Percentiles rank a stretch among this genome's conserved stretches.
Evolutionary conservation across 2,797 vertebrate genomes (phyloP).

Genomic region (Bovichtus variegatus): DNA sequence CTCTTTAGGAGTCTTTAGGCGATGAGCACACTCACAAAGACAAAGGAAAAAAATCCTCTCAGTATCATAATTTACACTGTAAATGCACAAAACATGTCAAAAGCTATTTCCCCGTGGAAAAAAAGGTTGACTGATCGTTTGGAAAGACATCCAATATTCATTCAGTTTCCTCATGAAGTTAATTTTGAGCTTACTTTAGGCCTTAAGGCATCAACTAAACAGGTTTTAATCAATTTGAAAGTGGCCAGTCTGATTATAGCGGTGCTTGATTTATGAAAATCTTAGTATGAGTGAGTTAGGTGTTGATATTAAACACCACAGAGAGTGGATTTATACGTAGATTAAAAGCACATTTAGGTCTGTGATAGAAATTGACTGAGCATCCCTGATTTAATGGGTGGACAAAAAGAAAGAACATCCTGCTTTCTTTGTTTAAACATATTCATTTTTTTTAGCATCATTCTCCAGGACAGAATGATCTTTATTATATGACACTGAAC

Average conservation of each 20-base stretch:
- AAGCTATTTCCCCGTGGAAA: background rate
- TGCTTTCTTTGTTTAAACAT: background rate
- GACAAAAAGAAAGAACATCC: background rate
- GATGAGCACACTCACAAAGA: background rate
- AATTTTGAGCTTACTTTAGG: constrained; percentile 1
- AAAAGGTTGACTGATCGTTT: constrained; percentile 20
- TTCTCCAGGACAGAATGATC: background rate
- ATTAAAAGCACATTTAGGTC: constrained; percentile 15
- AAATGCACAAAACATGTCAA: background rate
- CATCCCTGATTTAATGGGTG: background rate
- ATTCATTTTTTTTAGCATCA: background rate
- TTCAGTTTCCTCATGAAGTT: constrained; percentile 7
- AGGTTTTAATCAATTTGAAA: constrained; percentile 41
- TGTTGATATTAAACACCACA: constrained; percentile 42
- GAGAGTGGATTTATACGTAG: background rate
- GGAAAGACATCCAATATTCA: constrained; percentile 27
- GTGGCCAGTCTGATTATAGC: constrained; percentile 19
- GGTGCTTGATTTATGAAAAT: constrained; percentile 47
- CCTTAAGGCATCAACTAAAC: constrained; percentile 10
- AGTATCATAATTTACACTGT: background rate
- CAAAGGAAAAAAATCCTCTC: background rate
- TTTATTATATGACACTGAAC: constrained; percentile 3
- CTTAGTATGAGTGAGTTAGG: constrained; percentile 14
- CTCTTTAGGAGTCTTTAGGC: background rate
- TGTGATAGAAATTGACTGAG: constrained; percentile 1